Conservation (phyloP, 92 coral and sea anemone species). For the Nematostella vectensis region DNA sequence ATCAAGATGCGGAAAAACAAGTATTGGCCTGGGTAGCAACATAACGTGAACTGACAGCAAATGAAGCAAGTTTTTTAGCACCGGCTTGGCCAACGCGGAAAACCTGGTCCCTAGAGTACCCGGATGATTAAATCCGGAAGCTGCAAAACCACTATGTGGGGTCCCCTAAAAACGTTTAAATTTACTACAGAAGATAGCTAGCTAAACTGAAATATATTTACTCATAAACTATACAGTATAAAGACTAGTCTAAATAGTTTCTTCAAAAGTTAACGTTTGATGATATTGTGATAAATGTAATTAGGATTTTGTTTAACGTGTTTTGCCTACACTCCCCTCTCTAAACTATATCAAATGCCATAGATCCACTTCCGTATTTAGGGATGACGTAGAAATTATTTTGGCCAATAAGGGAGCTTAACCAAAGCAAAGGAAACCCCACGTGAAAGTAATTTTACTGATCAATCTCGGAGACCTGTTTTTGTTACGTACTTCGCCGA, state of each 20-base stretch:
- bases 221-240: no score
- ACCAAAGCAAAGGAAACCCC: constrained; percentile 1
- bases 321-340: background rate
- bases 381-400: constrained; percentile 8
- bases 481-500: no score
- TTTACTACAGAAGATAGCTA: no score
- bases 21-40: no score
- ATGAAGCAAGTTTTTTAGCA: background rate
- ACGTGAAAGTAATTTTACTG: constrained; percentile 36
- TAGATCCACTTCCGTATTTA: constrained; percentile 8
- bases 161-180: background rate
- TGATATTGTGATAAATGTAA: no score
- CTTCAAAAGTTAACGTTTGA: no score
- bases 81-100: background rate
- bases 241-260: no score
- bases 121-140: constrained; percentile 2
- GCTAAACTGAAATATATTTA: no score
- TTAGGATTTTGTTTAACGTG: no score
- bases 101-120: background rate
- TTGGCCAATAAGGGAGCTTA: constrained; percentile 4
- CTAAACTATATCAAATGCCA: background rate
- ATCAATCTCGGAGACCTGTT: no score
- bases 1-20: no score
- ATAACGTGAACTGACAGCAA: no score
- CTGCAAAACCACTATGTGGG: background rate